Evolutionary conservation across 2,888 invertebrate genomes (phyloP).

Genomic region (Eilema depressum): DNA sequence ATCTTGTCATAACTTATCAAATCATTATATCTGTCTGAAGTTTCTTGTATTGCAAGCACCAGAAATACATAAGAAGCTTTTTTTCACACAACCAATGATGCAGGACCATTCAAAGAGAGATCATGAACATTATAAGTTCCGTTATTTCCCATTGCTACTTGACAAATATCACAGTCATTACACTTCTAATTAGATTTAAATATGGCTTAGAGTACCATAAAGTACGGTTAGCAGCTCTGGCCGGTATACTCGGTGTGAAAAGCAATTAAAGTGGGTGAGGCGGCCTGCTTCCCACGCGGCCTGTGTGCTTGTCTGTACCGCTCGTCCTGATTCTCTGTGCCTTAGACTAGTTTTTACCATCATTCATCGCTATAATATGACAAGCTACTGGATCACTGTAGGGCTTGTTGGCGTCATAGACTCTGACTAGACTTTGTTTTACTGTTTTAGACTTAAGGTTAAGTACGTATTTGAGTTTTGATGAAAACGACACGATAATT

Average conservation of each 20-base stretch:
- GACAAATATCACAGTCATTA: slow-evolving; percentile 9
- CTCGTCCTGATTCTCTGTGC: slow-evolving; percentile 61
- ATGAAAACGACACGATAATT: too few species aligned
- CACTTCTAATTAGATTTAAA: slow-evolving; percentile 19
- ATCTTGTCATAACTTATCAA: not conserved
- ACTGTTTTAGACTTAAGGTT: not conserved
- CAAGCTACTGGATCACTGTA: slow-evolving; percentile 13
- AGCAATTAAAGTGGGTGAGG: slow-evolving; percentile 68
- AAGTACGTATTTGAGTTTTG: too few species aligned
- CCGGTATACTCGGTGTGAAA: slow-evolving; percentile 57
- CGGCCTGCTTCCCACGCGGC: slow-evolving; percentile 72
- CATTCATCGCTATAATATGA: slow-evolving; percentile 15
- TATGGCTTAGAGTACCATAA: slow-evolving; percentile 16
- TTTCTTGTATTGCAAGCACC: too few species aligned
- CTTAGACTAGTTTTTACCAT: slow-evolving; percentile 46
- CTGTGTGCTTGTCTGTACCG: slow-evolving; percentile 56
- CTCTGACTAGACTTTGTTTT: not conserved
- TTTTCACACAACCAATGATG: not conserved
- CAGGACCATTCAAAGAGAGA: slow-evolving; percentile 11
- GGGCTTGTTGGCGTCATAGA: not conserved
- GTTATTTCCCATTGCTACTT: slow-evolving; percentile 7
- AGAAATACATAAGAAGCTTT: not conserved
- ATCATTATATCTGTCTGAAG: not conserved
- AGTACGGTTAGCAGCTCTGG: slow-evolving; percentile 36
- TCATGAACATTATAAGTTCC: not conserved